A percentile compares a stretch with the other conserved stretches of the same genome.
Conservation (phyloP, 2,797 vertebrate species). For the Scolopax rusticola region DNA sequence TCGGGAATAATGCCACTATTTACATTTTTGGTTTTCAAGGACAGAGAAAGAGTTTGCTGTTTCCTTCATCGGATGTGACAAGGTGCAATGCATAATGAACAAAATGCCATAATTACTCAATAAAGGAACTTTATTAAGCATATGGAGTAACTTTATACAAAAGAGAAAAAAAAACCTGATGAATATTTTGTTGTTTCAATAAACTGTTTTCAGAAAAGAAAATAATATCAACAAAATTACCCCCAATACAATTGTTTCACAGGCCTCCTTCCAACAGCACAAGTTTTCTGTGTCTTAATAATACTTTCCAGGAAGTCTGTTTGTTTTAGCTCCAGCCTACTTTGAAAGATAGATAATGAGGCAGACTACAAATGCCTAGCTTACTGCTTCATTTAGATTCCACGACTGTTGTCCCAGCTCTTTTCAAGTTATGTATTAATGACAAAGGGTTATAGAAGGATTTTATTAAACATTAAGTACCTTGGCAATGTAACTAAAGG, state of each 20-base stretch:
- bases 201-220: constrained; percentile 64
- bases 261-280: constrained; percentile 28
- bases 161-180: constrained; percentile 37
- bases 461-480: constrained; percentile 81
- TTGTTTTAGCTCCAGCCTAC: constrained; percentile 75
- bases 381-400: constrained; percentile 79
- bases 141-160: constrained; percentile 55
- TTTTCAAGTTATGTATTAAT: constrained; percentile 78
- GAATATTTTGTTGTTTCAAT: constrained; percentile 63
- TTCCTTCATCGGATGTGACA: constrained; percentile 72
- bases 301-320: constrained; percentile 72
- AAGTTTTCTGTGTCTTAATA: constrained; percentile 62
- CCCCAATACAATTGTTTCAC: constrained; percentile 50
- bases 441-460: constrained; percentile 74
- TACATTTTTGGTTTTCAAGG: constrained; percentile 73
- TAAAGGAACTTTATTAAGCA: constrained; percentile 79
- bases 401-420: constrained; percentile 66
- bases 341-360: constrained; percentile 78
- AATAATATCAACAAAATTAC: constrained; percentile 23
- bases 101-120: constrained; percentile 77
- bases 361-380: constrained; percentile 69
- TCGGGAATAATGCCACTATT: constrained; percentile 52
- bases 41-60: constrained; percentile 41
- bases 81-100: constrained; percentile 76
- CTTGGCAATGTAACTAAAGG: constrained; percentile 73